Percentiles rank a stretch among this genome's conserved stretches.
phyloP scores from a whole-genome alignment of 2,797 vertebrate genomes.

The Hydrolagus colliei region DNA sequence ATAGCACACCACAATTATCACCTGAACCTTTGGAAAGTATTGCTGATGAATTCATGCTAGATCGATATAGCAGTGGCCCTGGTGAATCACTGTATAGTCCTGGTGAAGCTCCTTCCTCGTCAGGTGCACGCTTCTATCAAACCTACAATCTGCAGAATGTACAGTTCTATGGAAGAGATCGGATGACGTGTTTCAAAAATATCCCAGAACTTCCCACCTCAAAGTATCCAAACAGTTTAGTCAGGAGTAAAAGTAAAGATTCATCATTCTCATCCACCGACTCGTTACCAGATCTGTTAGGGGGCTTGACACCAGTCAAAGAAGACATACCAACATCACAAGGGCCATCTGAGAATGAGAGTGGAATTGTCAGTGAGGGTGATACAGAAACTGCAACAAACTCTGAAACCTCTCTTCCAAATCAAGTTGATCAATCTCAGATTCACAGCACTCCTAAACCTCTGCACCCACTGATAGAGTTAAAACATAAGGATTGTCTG shows the following conservation, averaged over 20 bases:
- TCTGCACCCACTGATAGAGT: constrained; percentile 45
- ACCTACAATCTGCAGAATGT: constrained; percentile 80
- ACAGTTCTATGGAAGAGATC: constrained; percentile 65
- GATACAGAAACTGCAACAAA: constrained; percentile 69
- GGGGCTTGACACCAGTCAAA: constrained; percentile 51
- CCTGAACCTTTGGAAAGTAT: constrained; percentile 40
- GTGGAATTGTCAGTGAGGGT: constrained; percentile 82
- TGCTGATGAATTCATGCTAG: constrained; percentile 43
- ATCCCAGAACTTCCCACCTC: constrained; percentile 43
- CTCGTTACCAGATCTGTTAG: constrained; percentile 77
- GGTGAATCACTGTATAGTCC: constrained; percentile 43
- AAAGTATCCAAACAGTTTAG: constrained; percentile 57
- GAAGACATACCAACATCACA: constrained; percentile 52
- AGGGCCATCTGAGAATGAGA: constrained; percentile 80
- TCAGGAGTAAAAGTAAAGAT: constrained; percentile 78
- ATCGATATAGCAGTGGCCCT: constrained; percentile 40
- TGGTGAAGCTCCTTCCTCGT: constrained; percentile 36
- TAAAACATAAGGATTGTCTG: constrained; percentile 40
- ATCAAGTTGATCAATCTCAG: constrained; percentile 50
- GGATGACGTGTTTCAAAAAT: constrained; percentile 52
- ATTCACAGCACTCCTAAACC: constrained; percentile 48
- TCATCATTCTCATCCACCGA: constrained; percentile 84
- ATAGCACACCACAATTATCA: constrained; percentile 47
- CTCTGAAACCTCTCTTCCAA: constrained; percentile 65
- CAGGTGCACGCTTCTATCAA: constrained; percentile 68